Evolutionary conservation across 2,113 vertebrate genomes (phyloP).

Genomic region (Nesoenas mayeri): DNA sequence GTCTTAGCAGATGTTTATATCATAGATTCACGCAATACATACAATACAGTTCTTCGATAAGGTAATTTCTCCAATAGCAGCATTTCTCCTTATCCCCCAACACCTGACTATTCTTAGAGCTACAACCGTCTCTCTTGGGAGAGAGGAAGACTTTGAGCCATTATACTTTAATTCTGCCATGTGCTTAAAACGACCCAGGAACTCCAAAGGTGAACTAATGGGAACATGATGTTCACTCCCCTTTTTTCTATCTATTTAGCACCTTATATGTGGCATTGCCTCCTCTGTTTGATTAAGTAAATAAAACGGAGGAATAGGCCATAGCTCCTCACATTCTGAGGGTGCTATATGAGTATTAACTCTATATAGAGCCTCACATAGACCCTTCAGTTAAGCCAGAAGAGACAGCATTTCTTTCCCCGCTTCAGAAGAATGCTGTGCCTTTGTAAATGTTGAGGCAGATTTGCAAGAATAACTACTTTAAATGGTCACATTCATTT

Average conservation of each 20-base stretch:
- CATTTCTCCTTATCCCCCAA: not conserved
- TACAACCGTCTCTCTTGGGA: not conserved
- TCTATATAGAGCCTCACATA: not conserved
- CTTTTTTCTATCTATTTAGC: not conserved
- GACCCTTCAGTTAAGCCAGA: not conserved
- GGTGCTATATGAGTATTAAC: not conserved
- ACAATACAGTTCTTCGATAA: not conserved
- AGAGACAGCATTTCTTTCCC: not conserved
- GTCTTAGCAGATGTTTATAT: not conserved
- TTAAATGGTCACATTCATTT: constrained; percentile 57
- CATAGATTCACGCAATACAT: not conserved
- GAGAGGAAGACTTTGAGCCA: not conserved
- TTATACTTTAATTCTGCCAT: not conserved
- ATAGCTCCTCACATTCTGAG: not conserved
- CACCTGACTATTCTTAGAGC: not conserved
- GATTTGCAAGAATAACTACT: constrained; percentile 58
- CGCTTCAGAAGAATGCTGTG: not conserved
- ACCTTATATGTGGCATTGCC: not conserved
- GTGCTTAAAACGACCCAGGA: not conserved
- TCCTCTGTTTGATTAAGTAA: not conserved
- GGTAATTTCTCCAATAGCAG: not conserved
- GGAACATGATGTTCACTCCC: not conserved
- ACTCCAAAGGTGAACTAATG: not conserved
- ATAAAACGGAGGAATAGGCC: not conserved
- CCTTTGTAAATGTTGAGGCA: constrained; percentile 44